A percentile compares a stretch with the other conserved stretches of the same genome.
Evolutionary conservation across 2,888 invertebrate genomes (phyloP).

Genomic region (Agonopterix alstromeriana): DNA sequence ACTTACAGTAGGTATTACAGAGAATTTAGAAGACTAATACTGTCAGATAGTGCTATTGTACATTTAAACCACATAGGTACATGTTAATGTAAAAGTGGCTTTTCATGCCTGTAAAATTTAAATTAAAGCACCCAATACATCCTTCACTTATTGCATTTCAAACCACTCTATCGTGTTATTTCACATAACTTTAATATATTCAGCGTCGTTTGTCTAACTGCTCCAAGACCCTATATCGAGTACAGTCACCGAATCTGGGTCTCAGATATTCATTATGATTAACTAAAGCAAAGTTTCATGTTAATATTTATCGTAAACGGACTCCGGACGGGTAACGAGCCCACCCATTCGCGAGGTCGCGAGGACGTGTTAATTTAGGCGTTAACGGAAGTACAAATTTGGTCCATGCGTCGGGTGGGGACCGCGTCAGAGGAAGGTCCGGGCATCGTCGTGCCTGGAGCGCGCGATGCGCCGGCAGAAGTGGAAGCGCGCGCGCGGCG

Average conservation of each 20-base stretch:
- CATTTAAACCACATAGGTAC: conserved; percentile 17
- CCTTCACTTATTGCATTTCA: conserved; percentile 51
- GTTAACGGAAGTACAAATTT: conserved; percentile 67
- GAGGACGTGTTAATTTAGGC: conserved; percentile 60
- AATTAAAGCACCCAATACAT: conserved; percentile 66
- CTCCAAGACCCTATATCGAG: conserved; percentile 28
- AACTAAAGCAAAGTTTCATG: conserved; percentile 16
- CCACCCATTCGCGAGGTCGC: conserved; percentile 42
- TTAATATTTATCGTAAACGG: conserved; percentile 52
- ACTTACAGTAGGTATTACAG: too few relatives aligned
- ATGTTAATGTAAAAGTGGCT: conserved; percentile 39
- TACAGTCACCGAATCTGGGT: conserved; percentile 29
- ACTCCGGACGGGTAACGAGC: conserved; percentile 41
- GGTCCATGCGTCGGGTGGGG: conserved; percentile 55
- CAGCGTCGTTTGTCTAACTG: conserved; percentile 14
- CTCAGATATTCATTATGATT: background rate
- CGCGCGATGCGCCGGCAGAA: conserved; percentile 62
- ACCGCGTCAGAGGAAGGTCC: conserved; percentile 60
- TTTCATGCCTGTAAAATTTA: conserved; percentile 49
- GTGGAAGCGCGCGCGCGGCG: conserved; percentile 54
- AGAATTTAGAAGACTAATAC: conserved; percentile 13
- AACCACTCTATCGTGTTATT: conserved; percentile 33
- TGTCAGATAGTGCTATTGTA: conserved; percentile 49
- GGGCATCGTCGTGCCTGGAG: conserved; percentile 51
- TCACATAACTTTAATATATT: conserved; percentile 18